These are phyloP conservation scores for Muscicapa striata DNA, from an alignment of 2,797 vertebrate genomes.

Conservation along the genomic window DNA sequence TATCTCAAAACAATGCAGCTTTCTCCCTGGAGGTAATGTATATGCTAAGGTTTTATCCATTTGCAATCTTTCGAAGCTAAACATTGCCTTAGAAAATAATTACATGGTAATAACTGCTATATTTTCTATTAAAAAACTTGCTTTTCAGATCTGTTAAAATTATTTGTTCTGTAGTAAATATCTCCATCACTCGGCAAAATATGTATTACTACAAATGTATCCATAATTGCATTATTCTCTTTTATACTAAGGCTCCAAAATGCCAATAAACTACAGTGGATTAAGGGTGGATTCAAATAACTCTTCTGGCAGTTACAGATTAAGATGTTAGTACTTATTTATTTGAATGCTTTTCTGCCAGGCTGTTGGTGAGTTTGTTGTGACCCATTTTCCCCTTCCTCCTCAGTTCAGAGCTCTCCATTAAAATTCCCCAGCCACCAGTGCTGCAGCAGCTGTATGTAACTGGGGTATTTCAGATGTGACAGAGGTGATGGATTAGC, in stretches of 20 bases:
- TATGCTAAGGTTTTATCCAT: background rate
- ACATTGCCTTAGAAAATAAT: background rate
- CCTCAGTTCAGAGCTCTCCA: background rate
- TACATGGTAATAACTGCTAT: background rate
- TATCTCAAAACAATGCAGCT: background rate
- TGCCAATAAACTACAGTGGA: background rate
- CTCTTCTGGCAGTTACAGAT: background rate
- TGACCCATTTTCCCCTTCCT: background rate
- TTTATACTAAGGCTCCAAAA: background rate
- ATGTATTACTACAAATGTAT: background rate
- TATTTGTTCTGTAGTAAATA: background rate
- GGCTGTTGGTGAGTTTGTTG: background rate
- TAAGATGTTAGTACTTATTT: background rate
- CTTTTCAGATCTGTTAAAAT: background rate
- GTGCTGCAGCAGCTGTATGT: background rate
- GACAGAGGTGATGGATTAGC: background rate
- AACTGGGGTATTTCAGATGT: background rate
- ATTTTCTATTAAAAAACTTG: background rate
- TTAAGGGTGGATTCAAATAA: background rate
- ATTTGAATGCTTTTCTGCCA: background rate
- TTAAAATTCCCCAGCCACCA: background rate
- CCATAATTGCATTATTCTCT: background rate
- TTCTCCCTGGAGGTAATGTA: constrained; percentile 42
- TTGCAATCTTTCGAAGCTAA: background rate
- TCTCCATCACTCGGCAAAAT: background rate